Evolutionary conservation across 2,113 vertebrate genomes (phyloP).

Genomic region (Tetrax tetrax): DNA sequence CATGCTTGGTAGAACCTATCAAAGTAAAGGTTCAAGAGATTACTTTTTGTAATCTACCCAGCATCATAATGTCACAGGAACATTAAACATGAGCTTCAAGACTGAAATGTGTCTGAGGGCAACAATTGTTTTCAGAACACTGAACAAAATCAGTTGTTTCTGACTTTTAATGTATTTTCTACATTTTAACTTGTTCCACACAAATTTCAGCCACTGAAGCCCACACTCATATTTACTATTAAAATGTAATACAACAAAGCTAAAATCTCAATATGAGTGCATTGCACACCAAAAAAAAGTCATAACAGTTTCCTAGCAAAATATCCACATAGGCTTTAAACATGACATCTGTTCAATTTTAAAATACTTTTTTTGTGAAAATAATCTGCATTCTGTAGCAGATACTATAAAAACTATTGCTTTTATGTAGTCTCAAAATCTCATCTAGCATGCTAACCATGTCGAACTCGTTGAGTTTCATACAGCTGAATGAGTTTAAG

Average conservation of each 20-base stretch:
- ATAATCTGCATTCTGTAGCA: not conserved
- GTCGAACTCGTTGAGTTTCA: constrained; percentile 84
- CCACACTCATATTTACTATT: not conserved
- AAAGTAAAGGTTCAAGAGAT: not conserved
- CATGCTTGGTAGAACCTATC: not conserved
- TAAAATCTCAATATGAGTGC: not conserved
- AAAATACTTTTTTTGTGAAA: not conserved
- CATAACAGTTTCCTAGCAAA: not conserved
- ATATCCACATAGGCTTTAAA: not conserved
- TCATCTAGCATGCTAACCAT: constrained; percentile 74
- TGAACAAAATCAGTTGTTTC: not conserved
- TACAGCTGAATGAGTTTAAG: constrained; percentile 88
- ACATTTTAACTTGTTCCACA: not conserved
- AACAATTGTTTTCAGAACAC: not conserved
- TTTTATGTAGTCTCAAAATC: not conserved
- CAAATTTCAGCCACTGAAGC: not conserved
- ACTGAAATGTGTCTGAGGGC: not conserved
- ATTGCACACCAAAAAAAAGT: not conserved
- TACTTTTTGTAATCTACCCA: not conserved
- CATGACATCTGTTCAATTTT: not conserved
- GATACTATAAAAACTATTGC: not conserved
- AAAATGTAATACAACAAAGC: not conserved
- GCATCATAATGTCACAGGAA: not conserved
- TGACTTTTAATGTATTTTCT: not conserved
- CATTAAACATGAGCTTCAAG: not conserved